Evolutionary conservation across 1,140 invertebrate species (phyloP).

Genomic region (Galleria mellonella): DNA sequence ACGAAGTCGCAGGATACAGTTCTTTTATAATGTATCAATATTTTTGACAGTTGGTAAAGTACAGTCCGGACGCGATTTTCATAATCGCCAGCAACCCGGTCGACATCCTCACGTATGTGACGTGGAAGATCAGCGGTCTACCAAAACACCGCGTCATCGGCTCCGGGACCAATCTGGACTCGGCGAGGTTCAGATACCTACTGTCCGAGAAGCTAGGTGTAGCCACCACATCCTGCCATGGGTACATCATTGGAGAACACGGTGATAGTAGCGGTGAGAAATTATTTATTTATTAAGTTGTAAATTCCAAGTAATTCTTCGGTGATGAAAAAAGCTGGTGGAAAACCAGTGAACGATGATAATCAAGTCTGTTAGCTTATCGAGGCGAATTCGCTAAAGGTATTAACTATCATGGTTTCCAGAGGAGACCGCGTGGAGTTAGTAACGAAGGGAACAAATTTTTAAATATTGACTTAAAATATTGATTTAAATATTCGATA

Average conservation of each 20-base stretch:
- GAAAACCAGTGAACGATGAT: too few relatives aligned
- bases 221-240: conserved; percentile 88
- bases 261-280: conserved; percentile 77
- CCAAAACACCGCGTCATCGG: conserved; percentile 91
- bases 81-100: conserved; percentile 94
- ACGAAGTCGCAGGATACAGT: too few relatives aligned
- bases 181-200: conserved; percentile 91
- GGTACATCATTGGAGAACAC: conserved; percentile 89
- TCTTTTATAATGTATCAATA: too few relatives aligned
- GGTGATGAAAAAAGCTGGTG: too few relatives aligned
- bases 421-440: too few relatives aligned
- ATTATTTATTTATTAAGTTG: not conserved
- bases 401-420: too few relatives aligned
- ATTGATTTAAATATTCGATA: too few relatives aligned
- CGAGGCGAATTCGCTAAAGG: too few relatives aligned
- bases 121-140: conserved; percentile 93
- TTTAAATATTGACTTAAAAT: too few relatives aligned
- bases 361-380: too few relatives aligned
- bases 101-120: conserved; percentile 93
- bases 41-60: conserved; percentile 79
- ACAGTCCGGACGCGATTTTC: conserved; percentile 91
- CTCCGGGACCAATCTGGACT: conserved; percentile 93
- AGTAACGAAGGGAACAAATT: too few relatives aligned
- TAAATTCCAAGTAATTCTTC: too few relatives aligned
- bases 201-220: conserved; percentile 87